Conservation (phyloP, 2,113 vertebrate genomes). For the Stegostoma tigrinum region DNA sequence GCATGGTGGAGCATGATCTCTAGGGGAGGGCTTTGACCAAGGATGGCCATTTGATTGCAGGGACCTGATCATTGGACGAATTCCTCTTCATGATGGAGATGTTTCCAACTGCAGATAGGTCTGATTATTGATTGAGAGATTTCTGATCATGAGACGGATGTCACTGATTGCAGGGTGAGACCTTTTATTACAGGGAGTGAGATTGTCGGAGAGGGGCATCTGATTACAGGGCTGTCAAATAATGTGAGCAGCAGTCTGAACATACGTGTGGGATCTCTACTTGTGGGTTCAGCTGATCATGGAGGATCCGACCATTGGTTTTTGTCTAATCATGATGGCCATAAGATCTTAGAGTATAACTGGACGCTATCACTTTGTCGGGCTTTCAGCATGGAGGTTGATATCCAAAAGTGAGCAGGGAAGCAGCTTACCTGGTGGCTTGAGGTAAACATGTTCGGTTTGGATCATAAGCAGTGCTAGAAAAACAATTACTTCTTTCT, state of each 20-base stretch:
- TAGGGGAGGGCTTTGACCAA: not conserved
- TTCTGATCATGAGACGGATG: not conserved
- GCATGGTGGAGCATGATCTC: not conserved
- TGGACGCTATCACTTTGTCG: not conserved
- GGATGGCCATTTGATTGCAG: not conserved
- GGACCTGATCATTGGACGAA: not conserved
- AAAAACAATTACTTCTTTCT: not conserved
- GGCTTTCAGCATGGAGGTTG: not conserved
- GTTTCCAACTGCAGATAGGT: not conserved
- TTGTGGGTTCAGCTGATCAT: not conserved
- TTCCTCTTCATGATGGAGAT: not conserved
- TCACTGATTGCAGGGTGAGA: not conserved
- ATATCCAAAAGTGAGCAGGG: not conserved
- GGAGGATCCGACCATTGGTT: not conserved
- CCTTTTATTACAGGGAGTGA: too few relatives aligned
- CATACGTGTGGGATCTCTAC: not conserved
- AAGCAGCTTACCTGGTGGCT: not conserved
- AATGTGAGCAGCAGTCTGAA: not conserved
- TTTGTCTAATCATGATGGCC: not conserved
- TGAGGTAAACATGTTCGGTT: not conserved
- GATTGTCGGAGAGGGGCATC: too few relatives aligned
- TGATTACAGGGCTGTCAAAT: not conserved
- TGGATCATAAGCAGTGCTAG: not conserved
- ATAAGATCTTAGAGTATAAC: not conserved
- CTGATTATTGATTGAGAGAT: not conserved